phyloP scores from a whole-genome alignment of 2,888 invertebrate genomes.

The Anodontia alba region DNA sequence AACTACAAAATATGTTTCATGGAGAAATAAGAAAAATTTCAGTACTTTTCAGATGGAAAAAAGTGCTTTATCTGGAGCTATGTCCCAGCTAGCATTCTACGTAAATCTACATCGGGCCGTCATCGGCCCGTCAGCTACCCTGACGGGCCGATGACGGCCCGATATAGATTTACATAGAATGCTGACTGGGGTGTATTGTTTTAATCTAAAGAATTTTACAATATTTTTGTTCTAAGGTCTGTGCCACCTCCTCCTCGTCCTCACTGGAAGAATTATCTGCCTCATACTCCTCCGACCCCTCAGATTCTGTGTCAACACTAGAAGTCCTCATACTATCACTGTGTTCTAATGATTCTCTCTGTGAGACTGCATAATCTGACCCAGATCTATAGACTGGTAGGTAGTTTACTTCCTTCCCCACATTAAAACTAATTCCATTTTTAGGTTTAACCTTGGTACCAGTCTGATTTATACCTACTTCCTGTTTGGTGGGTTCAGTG shows the following conservation, averaged over 20 bases:
- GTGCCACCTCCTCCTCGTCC: neutral
- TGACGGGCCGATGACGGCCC: too few relatives aligned
- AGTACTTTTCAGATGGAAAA: too few relatives aligned
- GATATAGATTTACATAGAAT: too few relatives aligned
- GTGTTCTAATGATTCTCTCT: neutral
- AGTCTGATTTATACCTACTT: neutral
- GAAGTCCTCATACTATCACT: slow-evolving; percentile 3
- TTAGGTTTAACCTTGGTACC: neutral
- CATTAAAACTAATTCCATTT: neutral
- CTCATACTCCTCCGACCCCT: slow-evolving; percentile 4
- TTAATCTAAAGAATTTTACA: neutral
- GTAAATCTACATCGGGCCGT: too few relatives aligned
- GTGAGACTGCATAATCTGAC: neutral
- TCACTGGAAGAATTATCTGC: slow-evolving; percentile 11
- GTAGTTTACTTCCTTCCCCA: neutral
- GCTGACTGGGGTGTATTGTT: too few relatives aligned
- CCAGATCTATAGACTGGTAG: neutral
- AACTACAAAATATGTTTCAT: too few relatives aligned
- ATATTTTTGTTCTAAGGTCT: slow-evolving; percentile 8
- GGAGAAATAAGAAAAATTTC: too few relatives aligned
- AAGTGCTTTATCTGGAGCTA: too few relatives aligned
- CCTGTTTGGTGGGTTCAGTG: neutral
- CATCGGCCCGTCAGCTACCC: too few relatives aligned
- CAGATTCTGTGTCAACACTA: neutral
- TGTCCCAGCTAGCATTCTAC: too few relatives aligned